Percentiles rank a stretch among this genome's conserved stretches.
phyloP scores from a whole-genome alignment of 2,113 vertebrate species.

The Sprattus sprattus region DNA sequence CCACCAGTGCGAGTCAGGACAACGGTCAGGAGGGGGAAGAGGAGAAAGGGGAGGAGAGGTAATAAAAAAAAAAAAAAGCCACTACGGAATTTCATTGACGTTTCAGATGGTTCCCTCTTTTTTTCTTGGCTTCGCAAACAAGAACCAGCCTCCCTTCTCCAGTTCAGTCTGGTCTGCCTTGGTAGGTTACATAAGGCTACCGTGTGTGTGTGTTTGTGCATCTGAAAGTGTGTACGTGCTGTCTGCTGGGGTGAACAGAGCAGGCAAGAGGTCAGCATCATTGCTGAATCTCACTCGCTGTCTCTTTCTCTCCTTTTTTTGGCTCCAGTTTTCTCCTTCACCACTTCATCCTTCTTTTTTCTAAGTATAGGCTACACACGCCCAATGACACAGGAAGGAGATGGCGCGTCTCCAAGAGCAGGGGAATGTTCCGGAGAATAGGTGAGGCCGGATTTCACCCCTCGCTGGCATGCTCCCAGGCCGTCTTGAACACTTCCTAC shows the following conservation, averaged over 20 bases:
- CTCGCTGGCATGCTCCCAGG: slow-evolving; percentile 56
- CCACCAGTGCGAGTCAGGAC: slow-evolving; percentile 48
- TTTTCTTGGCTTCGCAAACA: no score
- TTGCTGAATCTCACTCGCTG: not conserved
- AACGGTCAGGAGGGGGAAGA: not conserved
- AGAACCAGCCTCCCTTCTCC: not conserved
- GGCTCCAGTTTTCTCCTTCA: not conserved
- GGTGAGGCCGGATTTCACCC: slow-evolving; percentile 61
- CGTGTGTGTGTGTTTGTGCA: not conserved
- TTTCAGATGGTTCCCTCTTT: slow-evolving; percentile 16
- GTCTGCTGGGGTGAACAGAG: not conserved
- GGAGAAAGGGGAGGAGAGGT: not conserved
- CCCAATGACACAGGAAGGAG: slow-evolving; percentile 56
- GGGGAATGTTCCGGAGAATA: slow-evolving; percentile 49
- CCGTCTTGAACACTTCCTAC: slow-evolving; percentile 60
- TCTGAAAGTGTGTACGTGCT: not conserved
- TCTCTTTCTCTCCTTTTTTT: not conserved
- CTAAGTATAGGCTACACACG: slow-evolving; percentile 1
- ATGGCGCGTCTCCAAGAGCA: slow-evolving; percentile 55
- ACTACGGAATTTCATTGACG: slow-evolving; percentile 56
- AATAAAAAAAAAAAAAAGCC: not conserved
- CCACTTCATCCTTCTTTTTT: slow-evolving; percentile 49
- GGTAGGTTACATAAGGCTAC: not conserved
- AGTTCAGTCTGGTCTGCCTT: slow-evolving; percentile 9
- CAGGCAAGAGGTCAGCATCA: slow-evolving; percentile 28